Evolutionary conservation across 1,140 invertebrate genomes (phyloP).

Genomic region (Euura saliciscinereae): DNA sequence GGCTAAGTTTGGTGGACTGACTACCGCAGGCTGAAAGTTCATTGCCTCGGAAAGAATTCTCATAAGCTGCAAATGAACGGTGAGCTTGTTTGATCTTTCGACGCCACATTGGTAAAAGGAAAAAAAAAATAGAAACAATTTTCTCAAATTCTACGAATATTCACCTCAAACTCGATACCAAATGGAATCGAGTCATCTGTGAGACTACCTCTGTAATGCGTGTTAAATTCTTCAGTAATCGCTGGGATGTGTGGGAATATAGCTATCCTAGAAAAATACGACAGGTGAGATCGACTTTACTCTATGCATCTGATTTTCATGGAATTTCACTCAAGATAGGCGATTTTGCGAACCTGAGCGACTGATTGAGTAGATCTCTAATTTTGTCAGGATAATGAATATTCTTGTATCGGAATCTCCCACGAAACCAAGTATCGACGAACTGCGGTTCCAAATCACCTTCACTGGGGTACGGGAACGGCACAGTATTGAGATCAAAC

Average conservation of each 20-base stretch:
- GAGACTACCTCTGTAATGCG: slow-evolving; percentile 18
- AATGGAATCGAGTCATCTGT: slow-evolving; percentile 32
- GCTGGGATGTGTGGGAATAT: slow-evolving; percentile 76
- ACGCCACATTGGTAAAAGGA: not conserved
- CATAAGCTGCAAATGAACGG: slow-evolving; percentile 64
- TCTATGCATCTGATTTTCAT: slow-evolving; percentile 17
- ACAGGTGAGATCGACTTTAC: not conserved
- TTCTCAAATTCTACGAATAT: slow-evolving; percentile 17
- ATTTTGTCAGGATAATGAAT: slow-evolving; percentile 68
- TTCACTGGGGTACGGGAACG: slow-evolving; percentile 66
- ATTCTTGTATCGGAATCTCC: slow-evolving; percentile 62
- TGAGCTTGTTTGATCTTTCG: slow-evolving; percentile 4
- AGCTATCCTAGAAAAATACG: slow-evolving; percentile 61
- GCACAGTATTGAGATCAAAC: slow-evolving; percentile 74
- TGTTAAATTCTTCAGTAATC: slow-evolving; percentile 56
- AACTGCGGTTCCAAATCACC: slow-evolving; percentile 60
- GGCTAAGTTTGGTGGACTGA: slow-evolving; percentile 65
- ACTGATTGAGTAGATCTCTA: slow-evolving; percentile 58
- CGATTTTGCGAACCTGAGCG: slow-evolving; percentile 32
- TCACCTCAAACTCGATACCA: slow-evolving; percentile 71
- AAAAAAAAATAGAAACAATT: slow-evolving; percentile 23
- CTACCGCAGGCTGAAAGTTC: slow-evolving; percentile 72
- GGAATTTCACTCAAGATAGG: not conserved
- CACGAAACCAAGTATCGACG: slow-evolving; percentile 69
- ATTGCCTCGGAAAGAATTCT: slow-evolving; percentile 69